Evolutionary conservation across 1,140 invertebrate genomes (phyloP), one percentile per base, ranked within the genome.

Genomic region (Drosophila cardini): DNA sequence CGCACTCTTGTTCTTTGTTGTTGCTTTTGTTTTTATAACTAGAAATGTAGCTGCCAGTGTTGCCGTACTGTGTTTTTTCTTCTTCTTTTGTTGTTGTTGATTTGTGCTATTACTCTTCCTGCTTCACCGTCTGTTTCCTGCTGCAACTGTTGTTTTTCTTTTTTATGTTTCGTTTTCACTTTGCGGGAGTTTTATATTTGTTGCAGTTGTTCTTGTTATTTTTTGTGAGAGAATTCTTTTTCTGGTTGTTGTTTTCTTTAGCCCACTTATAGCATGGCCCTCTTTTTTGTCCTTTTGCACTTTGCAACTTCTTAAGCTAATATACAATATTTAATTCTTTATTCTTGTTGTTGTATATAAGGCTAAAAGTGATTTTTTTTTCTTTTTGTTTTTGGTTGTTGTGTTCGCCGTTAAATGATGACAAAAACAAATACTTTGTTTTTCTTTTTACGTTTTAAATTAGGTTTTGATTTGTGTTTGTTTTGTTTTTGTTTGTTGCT

Each of bases 331-430:
- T 68, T 68, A 8, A 38, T 36, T 63, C 13, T 46, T 42, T 68
- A 18, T 13, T 53, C 2, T 18, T 36, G 13, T 63, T 57, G 34
- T 78, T 86, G 79, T 86, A 87, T 86, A 86, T 86, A 86, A 86
- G 82, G 82, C 82, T 87, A 50, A 71, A 77, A 71, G 82, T 86
- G 82, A 83, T 76, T 86, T 46, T 72, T 63, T 36, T 76, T 36
- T 75, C 53, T 52, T 75, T 76, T 86, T 46, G 67, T 58, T 36
- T 80, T 26, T 75, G 58, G 52, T 75, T 68, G 38, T 77, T 67
- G 63, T 71, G 30, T 36, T 57, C 11, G 46, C 46, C 46, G 50
- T 72, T 43, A 36, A 21, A 40, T 72, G 18, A 67, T 70, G 52
- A 68, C 65, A 72, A 75, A 85, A 58, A 42, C 69, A 68, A 86